Base-by-base conservation (phyloP, 2,113 vertebrate genomes). In the Agapornis roseicollis region DNA sequence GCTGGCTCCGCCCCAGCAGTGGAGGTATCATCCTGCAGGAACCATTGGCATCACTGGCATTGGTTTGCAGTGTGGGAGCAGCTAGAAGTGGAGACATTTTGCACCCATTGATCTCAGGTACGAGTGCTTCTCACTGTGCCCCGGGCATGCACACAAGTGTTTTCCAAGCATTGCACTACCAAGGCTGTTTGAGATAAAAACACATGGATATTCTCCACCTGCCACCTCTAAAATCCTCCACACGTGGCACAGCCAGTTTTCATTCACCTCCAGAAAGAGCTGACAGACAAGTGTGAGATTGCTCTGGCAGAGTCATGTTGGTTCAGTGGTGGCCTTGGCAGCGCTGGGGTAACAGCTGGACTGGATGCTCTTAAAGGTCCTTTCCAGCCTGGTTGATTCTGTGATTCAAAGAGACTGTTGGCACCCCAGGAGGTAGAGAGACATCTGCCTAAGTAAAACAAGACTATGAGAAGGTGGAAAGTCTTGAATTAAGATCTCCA, bases 81-180 rank as follows among this genome's bases (percentile, higher is more conserved):
- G 39, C 79, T 22, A 80, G 79, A 35, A 44, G 16, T 1, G 22
- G 18, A 63, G 7, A 4, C 1, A 0, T 44, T 73, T 39, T 7
- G 5, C 25, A 15, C 19, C 2, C 0, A 0, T 18, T 14, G 15
- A 6, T 14, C 49, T 22, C 50, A 4, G 37, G 56, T 46, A 50
- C n/a, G 42, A 50, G 52, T 29, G 42, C 24, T 71, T 4, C 46
- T 71, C 1, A 0, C 19, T 9, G 37, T 53, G 14, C 6, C 63
- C n/a, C 24, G 68, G 19, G 3, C 1, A 0, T 28, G 71, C 33
- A 27, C 55, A 9, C 0, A 0, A 20, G 42, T 16, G 0, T 35
- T 46, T 52, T 28, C 44, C 47, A 23, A 55, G 64, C 41, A 1
- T 23, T 39, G 52, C 58, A 14, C 7, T 1, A 25, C 33, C 79